phyloP scores from a whole-genome alignment of 2,797 vertebrate genomes.

The Sebastolobus alascanus region DNA sequence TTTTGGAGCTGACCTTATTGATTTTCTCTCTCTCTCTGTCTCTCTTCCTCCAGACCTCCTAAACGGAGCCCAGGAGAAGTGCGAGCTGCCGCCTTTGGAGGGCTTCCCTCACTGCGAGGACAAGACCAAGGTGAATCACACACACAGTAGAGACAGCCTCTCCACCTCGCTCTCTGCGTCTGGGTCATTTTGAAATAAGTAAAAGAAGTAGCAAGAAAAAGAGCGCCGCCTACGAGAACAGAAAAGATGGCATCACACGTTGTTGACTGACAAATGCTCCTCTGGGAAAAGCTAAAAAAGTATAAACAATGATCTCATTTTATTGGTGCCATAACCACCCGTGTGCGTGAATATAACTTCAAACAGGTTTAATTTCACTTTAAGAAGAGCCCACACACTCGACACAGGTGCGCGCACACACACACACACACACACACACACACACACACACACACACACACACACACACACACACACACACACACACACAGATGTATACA shows the following conservation, averaged over 20 bases:
- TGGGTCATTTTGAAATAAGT: neutral
- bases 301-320: neutral
- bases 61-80: constrained; percentile 98
- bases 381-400: neutral
- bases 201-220: neutral
- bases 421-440: neutral
- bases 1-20: constrained; percentile 52
- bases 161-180: neutral
- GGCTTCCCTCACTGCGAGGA: constrained; percentile 98
- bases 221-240: neutral
- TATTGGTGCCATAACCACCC: neutral
- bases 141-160: constrained; percentile 19
- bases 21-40: constrained; percentile 41
- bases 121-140: constrained; percentile 92
- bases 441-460: constrained; percentile 4
- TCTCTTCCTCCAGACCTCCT: constrained; percentile 90
- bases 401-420: neutral
- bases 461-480: neutral
- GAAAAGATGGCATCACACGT: neutral
- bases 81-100: constrained; percentile 96
- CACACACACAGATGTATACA: constrained; percentile 5
- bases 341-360: neutral
- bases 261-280: constrained; percentile 8
- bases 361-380: constrained; percentile 16
- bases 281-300: neutral